Evolutionary conservation across 2,113 vertebrate species (phyloP), one percentile per base, ranked within the genome.

Genomic region (Ia io): DNA sequence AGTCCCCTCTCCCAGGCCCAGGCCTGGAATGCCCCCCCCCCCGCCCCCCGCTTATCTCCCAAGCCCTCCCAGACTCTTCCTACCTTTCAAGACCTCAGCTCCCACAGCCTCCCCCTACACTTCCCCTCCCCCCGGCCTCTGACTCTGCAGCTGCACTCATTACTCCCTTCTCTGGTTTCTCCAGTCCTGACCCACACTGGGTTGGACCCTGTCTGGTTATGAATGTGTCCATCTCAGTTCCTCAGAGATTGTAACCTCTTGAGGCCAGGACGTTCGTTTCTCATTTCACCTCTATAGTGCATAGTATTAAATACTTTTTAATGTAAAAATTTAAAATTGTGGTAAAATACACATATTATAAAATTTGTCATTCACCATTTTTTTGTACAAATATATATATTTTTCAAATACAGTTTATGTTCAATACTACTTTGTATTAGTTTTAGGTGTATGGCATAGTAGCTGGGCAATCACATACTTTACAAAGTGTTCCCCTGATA

Each of bases 221-320:
- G 22, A 35, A 11, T 44, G 6, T 1, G 11, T 25, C 65, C 56
- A 6, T 74, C 40, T 90, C 35, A 9, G 79, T 92, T 90, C 47
- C 44, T 56, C 49, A 47, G 70, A 78, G 74, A 53, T 0, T 35
- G 37, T 47, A 65, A 35, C 23, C 76, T 80, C 65, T 65, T 6
- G 71, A 95, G 85, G 71, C 71, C 47, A 73, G 32, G 80, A 30
- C 13, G n/a, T 85, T 93, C 37, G 44, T 74, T 96, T 84, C 35
- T 95, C 51, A 20, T 78, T 86, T n/a, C 30, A 18, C 51, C 80
- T 28, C 44, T 12, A 14, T 37, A 63, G 32, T 25, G 35, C 18
- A 56, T 47, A 92, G 59, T 73, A 44, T 47, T 51, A 76, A 90
- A 78, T 13, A 30, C 32, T 49, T 49, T 80, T 53, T 30, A 71